Percentiles rank a stretch among this genome's conserved stretches.
Evolutionary conservation across 2,797 vertebrate species (phyloP).

Genomic region (Parotocinclus haroldoi): DNA sequence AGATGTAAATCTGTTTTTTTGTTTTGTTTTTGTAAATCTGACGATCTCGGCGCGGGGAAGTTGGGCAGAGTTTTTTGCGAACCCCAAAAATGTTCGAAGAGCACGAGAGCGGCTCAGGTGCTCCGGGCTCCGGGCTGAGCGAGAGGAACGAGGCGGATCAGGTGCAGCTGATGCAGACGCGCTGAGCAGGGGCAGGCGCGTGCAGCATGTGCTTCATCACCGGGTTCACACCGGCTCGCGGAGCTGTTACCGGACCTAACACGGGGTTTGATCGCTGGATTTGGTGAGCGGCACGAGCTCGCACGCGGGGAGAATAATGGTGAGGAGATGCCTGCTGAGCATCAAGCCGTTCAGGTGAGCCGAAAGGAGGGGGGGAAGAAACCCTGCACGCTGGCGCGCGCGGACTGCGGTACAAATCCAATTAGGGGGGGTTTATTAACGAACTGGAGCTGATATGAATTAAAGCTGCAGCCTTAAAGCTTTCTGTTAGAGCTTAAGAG

Average conservation of each 20-base stretch:
- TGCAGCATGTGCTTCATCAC: slow-evolving; percentile 18
- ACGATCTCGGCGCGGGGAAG: slow-evolving; percentile 3
- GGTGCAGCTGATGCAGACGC: slow-evolving; percentile 8
- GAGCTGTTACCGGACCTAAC: slow-evolving; percentile 16
- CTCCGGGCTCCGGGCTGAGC: neutral
- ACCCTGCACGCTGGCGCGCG: neutral
- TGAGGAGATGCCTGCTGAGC: slow-evolving; percentile 95
- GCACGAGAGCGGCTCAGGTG: neutral
- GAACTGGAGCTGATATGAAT: too few relatives aligned
- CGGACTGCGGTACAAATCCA: too few relatives aligned
- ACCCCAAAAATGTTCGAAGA: neutral
- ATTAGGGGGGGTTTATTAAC: too few relatives aligned
- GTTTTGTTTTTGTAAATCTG: neutral
- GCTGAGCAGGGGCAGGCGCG: slow-evolving; percentile 7
- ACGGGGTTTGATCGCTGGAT: slow-evolving; percentile 66
- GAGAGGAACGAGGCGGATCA: neutral
- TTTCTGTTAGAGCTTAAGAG: too few relatives aligned
- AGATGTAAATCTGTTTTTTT: neutral
- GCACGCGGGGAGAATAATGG: slow-evolving; percentile 63
- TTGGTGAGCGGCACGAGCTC: slow-evolving; percentile 58
- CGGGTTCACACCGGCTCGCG: neutral
- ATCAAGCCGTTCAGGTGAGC: slow-evolving; percentile 97
- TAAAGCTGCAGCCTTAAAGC: too few relatives aligned
- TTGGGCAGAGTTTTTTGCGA: neutral
- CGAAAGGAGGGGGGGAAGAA: too few relatives aligned